Conservation (phyloP, 1,140 invertebrate genomes). For the Drosophila ercepeae region DNA sequence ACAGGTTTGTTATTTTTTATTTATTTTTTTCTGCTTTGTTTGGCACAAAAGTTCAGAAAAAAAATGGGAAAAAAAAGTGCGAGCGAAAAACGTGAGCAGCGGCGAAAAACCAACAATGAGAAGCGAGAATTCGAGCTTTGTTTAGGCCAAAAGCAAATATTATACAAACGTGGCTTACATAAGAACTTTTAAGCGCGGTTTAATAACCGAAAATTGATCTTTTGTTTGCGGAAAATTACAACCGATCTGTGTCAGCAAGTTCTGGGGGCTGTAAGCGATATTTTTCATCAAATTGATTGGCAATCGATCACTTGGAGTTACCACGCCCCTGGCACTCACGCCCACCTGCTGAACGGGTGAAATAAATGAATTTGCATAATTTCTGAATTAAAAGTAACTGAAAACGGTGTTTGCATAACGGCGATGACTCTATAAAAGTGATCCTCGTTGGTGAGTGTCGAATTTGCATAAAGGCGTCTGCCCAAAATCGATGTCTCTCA, state of each 20-base stretch:
- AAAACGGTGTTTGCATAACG: conserved; percentile 72
- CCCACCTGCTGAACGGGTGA: conserved; percentile 50
- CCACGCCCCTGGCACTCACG: conserved; percentile 64
- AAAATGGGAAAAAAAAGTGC: conserved; percentile 49
- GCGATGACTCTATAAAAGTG: conserved; percentile 68
- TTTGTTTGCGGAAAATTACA: no score
- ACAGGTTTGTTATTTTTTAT: conserved; percentile 58
- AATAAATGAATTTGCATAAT: conserved; percentile 67
- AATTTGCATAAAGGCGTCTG: conserved; percentile 51
- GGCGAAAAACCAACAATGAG: conserved; percentile 50
- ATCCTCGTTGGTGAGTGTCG: conserved; percentile 19
- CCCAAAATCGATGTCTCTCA: conserved; percentile 9
- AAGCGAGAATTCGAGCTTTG: conserved; percentile 48
- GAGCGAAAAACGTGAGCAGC: conserved; percentile 49
- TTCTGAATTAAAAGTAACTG: conserved; percentile 66
- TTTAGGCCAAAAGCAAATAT: conserved; percentile 9
- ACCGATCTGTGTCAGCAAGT: conserved; percentile 7
- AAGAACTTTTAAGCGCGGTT: conserved; percentile 18
- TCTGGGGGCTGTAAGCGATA: no score
- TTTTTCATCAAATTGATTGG: background rate
- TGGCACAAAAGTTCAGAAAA: conserved; percentile 69
- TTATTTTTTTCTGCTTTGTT: conserved; percentile 31
- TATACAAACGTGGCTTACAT: conserved; percentile 35
- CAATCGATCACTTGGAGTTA: conserved; percentile 7
- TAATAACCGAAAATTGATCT: conserved; percentile 18